phyloP scores from a whole-genome alignment of 1,140 invertebrate genomes.

The Drosophila ambigua region DNA sequence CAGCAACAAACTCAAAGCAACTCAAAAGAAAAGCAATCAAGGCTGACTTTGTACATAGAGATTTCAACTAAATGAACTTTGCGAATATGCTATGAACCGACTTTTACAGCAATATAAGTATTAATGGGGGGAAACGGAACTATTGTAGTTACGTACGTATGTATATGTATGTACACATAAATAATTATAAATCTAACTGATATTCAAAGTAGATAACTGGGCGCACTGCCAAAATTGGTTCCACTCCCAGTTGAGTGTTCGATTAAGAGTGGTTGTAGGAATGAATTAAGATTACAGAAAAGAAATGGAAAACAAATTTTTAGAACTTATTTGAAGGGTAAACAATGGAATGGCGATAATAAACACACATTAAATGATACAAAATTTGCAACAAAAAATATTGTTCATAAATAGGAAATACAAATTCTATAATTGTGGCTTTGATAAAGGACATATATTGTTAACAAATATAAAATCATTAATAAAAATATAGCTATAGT shows the following conservation, averaged over 20 bases:
- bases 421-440: constrained; percentile 50
- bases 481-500: constrained; percentile 9
- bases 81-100: constrained; percentile 52
- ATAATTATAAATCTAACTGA: constrained; percentile 29
- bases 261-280: constrained; percentile 6
- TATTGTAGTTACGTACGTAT: too few relatives aligned
- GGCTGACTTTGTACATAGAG: constrained; percentile 79
- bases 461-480: constrained; percentile 17
- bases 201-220: constrained; percentile 49
- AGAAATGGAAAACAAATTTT: constrained; percentile 44
- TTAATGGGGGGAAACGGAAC: constrained; percentile 2
- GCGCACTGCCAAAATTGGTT: constrained; percentile 59
- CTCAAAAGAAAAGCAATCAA: constrained; percentile 76
- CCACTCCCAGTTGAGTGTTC: constrained; percentile 46
- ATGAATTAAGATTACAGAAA: constrained; percentile 28
- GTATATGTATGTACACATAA: not conserved
- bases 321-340: constrained; percentile 67
- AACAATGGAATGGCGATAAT: constrained; percentile 55
- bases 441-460: constrained; percentile 58
- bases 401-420: constrained; percentile 36
- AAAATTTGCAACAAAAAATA: constrained; percentile 25
- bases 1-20: constrained; percentile 51
- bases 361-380: constrained; percentile 33
- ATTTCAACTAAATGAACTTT: constrained; percentile 65
- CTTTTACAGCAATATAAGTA: constrained; percentile 63